These are phyloP conservation scores for Botrylloides violaceus DNA, from an alignment of 23 tunicate genomes.

Conservation along the genomic window DNA sequence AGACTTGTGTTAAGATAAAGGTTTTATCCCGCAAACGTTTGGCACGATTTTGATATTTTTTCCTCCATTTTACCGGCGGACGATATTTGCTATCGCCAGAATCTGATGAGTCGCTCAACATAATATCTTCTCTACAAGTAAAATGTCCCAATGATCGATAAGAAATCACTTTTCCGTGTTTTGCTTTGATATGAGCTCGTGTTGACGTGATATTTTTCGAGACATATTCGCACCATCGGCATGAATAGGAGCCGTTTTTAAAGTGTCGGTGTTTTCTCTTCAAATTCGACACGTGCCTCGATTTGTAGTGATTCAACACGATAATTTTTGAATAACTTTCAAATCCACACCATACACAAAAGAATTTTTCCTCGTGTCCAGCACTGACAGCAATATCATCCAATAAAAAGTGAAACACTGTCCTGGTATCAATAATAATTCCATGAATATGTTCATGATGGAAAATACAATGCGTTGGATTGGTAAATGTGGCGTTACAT, in stretches of 20 bases:
- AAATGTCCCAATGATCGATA: background rate
- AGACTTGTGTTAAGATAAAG: background rate
- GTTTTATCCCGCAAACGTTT: background rate
- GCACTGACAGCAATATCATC: background rate
- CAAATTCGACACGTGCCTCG: background rate
- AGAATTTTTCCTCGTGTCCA: background rate
- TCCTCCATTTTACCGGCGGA: background rate
- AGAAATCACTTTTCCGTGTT: background rate
- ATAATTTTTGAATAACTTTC: background rate
- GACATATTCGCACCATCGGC: no score
- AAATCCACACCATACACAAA: background rate
- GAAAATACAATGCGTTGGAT: background rate
- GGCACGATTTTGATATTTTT: background rate
- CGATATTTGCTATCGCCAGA: background rate
- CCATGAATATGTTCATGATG: background rate
- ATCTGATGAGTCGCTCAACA: background rate
- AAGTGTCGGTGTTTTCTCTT: background rate
- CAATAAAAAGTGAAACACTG: background rate
- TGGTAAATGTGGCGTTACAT: background rate
- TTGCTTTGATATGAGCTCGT: background rate
- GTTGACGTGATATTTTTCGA: background rate
- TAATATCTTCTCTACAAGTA: background rate
- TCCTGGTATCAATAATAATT: background rate
- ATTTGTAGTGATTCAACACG: background rate
- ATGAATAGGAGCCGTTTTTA: background rate